Conservation (phyloP, 1,140 invertebrate genomes). For the Hypothenemus hampei region DNA sequence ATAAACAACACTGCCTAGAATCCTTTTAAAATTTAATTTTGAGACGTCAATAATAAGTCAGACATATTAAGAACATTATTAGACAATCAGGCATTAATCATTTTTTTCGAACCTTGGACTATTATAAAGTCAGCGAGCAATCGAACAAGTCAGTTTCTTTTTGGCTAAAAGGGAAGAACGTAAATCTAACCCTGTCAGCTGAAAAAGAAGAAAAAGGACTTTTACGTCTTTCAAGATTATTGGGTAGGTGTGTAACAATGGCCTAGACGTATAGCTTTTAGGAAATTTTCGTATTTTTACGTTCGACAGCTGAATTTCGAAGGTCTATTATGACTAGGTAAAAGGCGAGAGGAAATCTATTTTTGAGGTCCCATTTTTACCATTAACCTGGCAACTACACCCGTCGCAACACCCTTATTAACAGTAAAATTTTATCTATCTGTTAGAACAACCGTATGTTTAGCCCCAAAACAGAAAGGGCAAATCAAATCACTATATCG, state of each 20-base stretch:
- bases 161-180: background rate
- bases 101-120: too few species aligned
- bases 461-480: constrained; percentile 10
- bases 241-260: constrained; percentile 23
- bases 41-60: too few species aligned
- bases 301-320: constrained; percentile 16
- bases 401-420: too few species aligned
- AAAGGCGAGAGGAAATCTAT: constrained; percentile 8
- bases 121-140: too few species aligned
- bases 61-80: too few species aligned
- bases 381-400: too few species aligned
- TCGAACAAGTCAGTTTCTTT: too few species aligned
- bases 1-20: too few species aligned
- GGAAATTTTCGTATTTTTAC: constrained; percentile 23
- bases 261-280: constrained; percentile 20
- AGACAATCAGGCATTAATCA: too few species aligned
- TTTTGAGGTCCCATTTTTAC: constrained; percentile 2
- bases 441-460: too few species aligned
- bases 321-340: constrained; percentile 9
- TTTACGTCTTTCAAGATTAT: constrained; percentile 21
- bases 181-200: constrained; percentile 14
- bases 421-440: background rate
- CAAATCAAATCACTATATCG: constrained; percentile 25
- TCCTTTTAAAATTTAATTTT: too few species aligned
- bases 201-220: constrained; percentile 20